Conservation (phyloP, 2,888 invertebrate species). For the Bedellia somnulentella region DNA sequence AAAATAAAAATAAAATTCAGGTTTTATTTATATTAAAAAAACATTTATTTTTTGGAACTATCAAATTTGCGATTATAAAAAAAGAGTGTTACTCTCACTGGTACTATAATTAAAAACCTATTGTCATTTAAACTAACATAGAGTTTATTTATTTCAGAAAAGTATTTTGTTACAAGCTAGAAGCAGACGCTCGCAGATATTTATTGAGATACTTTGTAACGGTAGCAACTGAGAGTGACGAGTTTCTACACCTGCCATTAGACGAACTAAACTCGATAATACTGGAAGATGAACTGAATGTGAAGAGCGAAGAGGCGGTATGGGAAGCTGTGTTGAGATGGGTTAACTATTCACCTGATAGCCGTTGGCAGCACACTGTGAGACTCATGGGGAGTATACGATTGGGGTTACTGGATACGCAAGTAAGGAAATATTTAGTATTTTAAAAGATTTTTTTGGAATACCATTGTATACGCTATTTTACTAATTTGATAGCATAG, state of each 20-base stretch:
- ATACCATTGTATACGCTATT: not conserved
- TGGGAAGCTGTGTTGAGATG: constrained; percentile 86
- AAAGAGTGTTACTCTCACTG: too few relatives aligned
- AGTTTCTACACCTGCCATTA: constrained; percentile 71
- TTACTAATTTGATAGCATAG: too few relatives aligned
- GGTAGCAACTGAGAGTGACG: constrained; percentile 72
- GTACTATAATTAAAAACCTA: too few relatives aligned
- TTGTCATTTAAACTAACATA: too few relatives aligned
- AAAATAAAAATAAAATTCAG: too few relatives aligned
- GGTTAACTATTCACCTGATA: constrained; percentile 78
- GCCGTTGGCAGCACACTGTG: constrained; percentile 74
- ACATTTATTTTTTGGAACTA: too few relatives aligned
- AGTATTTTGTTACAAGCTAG: constrained; percentile 73
- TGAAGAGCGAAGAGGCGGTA: constrained; percentile 83
- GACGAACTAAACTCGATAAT: constrained; percentile 77
- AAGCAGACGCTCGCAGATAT: constrained; percentile 68
- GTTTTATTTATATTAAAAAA: too few relatives aligned
- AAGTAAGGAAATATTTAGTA: constrained; percentile 33
- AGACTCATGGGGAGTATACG: constrained; percentile 79
- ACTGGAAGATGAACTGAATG: constrained; percentile 82
- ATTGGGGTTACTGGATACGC: constrained; percentile 80
- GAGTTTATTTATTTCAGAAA: too few relatives aligned
- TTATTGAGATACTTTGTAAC: constrained; percentile 76
- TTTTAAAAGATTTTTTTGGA: not conserved
- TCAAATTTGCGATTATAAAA: too few relatives aligned